Percentiles rank a stretch among this genome's conserved stretches.
Evolutionary conservation across 2,113 vertebrate species (phyloP).

Genomic region (Hiodon alosoides): DNA sequence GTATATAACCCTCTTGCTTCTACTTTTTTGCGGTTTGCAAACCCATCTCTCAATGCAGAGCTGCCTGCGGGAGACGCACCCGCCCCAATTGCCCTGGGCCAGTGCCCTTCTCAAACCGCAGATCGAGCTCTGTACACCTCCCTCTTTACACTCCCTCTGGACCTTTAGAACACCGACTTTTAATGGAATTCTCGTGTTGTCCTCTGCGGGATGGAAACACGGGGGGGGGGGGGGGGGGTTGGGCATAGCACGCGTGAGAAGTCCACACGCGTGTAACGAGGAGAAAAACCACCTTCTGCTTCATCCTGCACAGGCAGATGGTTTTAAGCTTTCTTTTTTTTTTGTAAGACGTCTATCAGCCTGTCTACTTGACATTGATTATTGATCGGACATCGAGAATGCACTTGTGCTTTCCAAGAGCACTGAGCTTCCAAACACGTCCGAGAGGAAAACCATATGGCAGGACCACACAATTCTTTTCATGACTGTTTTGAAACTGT

Average conservation of each 20-base stretch:
- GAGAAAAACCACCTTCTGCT: not conserved
- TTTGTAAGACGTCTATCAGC: not conserved
- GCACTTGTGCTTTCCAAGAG: not conserved
- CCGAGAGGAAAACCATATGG: not conserved
- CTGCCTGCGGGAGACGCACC: no score
- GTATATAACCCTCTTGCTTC: no score
- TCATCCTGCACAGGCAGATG: not conserved
- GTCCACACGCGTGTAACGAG: not conserved
- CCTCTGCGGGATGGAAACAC: not conserved
- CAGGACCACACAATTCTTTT: not conserved
- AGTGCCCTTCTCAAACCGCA: no score
- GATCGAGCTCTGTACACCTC: not conserved
- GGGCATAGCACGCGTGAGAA: not conserved
- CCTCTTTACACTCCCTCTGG: not conserved
- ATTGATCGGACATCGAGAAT: not conserved
- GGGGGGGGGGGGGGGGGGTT: no score
- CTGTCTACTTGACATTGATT: slow-evolving; percentile 1
- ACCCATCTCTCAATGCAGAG: no score
- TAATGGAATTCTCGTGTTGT: not conserved
- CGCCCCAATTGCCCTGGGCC: no score
- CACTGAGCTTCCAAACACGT: not conserved
- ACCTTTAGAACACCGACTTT: not conserved
- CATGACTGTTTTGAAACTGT: not conserved
- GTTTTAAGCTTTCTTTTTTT: not conserved
- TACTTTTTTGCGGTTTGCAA: no score